phyloP scores from a whole-genome alignment of 2,888 invertebrate genomes.

The Ormyrus pomaceus region DNA sequence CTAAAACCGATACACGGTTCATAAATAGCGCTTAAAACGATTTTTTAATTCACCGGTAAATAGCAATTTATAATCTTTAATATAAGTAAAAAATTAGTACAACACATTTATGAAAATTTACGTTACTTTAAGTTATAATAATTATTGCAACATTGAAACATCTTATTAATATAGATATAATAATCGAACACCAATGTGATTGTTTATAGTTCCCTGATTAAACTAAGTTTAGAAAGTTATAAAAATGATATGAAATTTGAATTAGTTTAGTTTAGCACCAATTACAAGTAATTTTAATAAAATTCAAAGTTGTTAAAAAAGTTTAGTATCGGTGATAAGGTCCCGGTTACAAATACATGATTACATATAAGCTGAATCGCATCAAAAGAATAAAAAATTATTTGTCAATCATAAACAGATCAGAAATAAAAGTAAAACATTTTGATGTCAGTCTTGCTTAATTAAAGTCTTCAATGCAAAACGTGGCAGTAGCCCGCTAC shows the following conservation, averaged over 20 bases:
- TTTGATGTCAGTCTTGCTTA: slow-evolving; percentile 50
- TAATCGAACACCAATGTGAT: slow-evolving; percentile 31
- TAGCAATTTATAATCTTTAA: slow-evolving; percentile 8
- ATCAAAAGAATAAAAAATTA: not conserved
- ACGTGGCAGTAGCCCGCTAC: slow-evolving; percentile 56
- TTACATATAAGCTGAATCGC: not conserved
- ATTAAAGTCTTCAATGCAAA: slow-evolving; percentile 47
- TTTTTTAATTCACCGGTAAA: not conserved
- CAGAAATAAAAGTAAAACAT: slow-evolving; percentile 34
- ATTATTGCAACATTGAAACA: slow-evolving; percentile 37
- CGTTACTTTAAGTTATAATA: slow-evolving; percentile 26
- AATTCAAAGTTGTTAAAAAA: slow-evolving; percentile 11
- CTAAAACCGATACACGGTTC: slow-evolving; percentile 13
- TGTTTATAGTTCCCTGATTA: slow-evolving; percentile 5
- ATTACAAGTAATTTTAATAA: slow-evolving; percentile 21
- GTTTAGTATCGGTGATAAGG: slow-evolving; percentile 23
- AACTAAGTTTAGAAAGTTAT: slow-evolving; percentile 22
- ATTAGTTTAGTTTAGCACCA: slow-evolving; percentile 47
- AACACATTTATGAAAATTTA: slow-evolving; percentile 26
- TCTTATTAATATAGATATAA: slow-evolving; percentile 29
- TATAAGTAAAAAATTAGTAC: slow-evolving; percentile 5
- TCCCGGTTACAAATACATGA: slow-evolving; percentile 17
- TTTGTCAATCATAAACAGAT: slow-evolving; percentile 48
- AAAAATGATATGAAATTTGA: slow-evolving; percentile 7
- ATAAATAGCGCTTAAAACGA: not conserved